Base-by-base conservation (phyloP, 1,140 invertebrate genomes). In the Mesaphorura yosii region DNA sequence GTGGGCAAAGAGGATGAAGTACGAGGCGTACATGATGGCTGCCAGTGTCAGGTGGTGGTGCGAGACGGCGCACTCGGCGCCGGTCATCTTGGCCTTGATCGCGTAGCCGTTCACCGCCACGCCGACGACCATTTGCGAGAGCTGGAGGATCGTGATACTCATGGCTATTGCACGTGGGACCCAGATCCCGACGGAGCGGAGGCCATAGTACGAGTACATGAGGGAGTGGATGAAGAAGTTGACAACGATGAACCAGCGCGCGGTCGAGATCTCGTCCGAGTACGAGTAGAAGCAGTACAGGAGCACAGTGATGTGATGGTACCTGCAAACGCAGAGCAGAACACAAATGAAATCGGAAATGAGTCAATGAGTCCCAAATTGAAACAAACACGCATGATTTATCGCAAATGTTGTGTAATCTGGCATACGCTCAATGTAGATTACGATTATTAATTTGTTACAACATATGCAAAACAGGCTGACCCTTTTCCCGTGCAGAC, bases 201-300 rank as follows among this genome's bases (percentile, higher is more conserved):
- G 70, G 0, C 88, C 88, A 70, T 95, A 98, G 71, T 98, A 98
- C 2, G 86, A 81, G 72, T 98, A 98, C 95, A 98, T 98, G 59
- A 95, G 75, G 55, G 90, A 88, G 73, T 98, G 95, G 22, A 98
- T 92, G 61, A 83, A 85, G 71, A 92, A 98, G 72, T 98, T 98
- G 86, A 98, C 95, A n/a, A 91, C 87, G 66, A 97, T 88, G 70
- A 94, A 98, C 93, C 94, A 98, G 37, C 91, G 77, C 37, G 89
- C 93, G 5, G 89, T 88, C 14, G 91, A 84, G 12, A 90, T 94
- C 73, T 93, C 91, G 69, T 96, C 90, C 14, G 86, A 84, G 72
- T 95, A 97, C 2, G 87, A 91, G 73, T 93, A 97, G 93, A 93
- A 98, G 3, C 86, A 86, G 72, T 96, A 98, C 25, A 97, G 76